Evolutionary conservation across 2,113 vertebrate species (phyloP).

Genomic region (Mellivora capensis): DNA sequence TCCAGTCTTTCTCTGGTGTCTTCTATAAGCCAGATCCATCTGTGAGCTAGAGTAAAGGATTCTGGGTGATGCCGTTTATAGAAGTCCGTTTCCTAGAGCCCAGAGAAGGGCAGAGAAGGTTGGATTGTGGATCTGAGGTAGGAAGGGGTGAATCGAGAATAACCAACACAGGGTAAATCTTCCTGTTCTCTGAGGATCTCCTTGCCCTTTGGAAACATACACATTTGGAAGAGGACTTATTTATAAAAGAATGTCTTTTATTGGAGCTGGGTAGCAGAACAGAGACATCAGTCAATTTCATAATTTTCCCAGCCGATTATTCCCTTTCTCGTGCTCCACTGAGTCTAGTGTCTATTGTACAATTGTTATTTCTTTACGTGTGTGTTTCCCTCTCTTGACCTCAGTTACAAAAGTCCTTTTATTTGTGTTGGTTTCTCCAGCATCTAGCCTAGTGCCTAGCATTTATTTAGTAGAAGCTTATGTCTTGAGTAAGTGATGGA

Average conservation of each 20-base stretch:
- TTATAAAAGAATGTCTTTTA: not conserved
- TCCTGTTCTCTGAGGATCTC: not conserved
- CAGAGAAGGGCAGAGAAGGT: not conserved
- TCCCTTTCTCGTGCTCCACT: not conserved
- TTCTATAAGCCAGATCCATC: not conserved
- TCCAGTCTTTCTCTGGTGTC: not conserved
- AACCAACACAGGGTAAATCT: not conserved
- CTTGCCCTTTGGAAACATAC: not conserved
- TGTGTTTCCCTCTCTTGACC: not conserved
- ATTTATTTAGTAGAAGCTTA: not conserved
- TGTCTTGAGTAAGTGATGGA: not conserved
- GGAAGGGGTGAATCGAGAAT: not conserved
- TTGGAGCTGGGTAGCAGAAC: not conserved
- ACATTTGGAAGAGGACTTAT: slow-evolving; percentile 34
- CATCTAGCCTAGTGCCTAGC: not conserved
- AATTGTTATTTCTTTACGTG: not conserved
- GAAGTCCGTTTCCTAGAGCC: not conserved
- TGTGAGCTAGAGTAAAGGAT: not conserved
- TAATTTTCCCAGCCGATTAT: not conserved
- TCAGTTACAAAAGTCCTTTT: not conserved
- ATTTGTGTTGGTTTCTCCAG: not conserved
- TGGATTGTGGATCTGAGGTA: not conserved
- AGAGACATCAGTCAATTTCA: not conserved
- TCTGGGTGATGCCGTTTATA: not conserved
- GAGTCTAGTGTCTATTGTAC: not conserved